Percentiles rank a stretch among this genome's conserved stretches.
phyloP scores from a whole-genome alignment of 2,797 vertebrate genomes.

The Chaetophractus vellerosus region DNA sequence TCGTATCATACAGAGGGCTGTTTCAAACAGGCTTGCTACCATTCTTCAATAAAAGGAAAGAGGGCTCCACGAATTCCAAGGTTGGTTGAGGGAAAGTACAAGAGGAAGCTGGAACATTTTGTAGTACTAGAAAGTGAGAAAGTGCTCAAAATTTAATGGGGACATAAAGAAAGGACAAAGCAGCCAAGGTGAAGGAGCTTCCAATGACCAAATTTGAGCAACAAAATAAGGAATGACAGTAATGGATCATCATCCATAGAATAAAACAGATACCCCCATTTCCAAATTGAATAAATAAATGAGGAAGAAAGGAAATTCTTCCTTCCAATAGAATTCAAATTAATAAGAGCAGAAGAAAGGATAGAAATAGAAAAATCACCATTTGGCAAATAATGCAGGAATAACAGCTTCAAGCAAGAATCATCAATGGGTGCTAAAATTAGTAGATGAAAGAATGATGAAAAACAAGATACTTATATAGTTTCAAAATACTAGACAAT shows the following conservation, averaged over 20 bases:
- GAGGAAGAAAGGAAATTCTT: neutral
- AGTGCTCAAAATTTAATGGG: accelerated
- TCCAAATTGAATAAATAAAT: neutral
- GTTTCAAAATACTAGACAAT: neutral
- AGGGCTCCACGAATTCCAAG: neutral
- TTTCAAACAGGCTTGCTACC: neutral
- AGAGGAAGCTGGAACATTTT: neutral
- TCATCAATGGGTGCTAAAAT: neutral
- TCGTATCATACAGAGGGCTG: neutral
- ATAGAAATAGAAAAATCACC: neutral
- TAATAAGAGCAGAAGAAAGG: neutral
- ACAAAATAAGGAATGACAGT: neutral
- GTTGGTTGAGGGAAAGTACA: neutral
- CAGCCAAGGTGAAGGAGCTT: accelerated
- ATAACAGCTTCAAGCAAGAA: neutral
- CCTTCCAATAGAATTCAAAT: neutral
- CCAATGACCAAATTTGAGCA: neutral
- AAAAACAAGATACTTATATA: neutral
- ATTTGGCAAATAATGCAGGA: neutral
- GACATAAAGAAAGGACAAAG: neutral
- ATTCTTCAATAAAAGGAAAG: neutral
- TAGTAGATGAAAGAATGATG: too few relatives aligned
- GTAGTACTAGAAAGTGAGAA: neutral
- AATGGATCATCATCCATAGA: neutral
- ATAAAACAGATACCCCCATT: neutral